Evolutionary conservation across 2,797 vertebrate genomes (phyloP), one percentile per base, ranked within the genome.

Genomic region (Siniperca undulata): DNA sequence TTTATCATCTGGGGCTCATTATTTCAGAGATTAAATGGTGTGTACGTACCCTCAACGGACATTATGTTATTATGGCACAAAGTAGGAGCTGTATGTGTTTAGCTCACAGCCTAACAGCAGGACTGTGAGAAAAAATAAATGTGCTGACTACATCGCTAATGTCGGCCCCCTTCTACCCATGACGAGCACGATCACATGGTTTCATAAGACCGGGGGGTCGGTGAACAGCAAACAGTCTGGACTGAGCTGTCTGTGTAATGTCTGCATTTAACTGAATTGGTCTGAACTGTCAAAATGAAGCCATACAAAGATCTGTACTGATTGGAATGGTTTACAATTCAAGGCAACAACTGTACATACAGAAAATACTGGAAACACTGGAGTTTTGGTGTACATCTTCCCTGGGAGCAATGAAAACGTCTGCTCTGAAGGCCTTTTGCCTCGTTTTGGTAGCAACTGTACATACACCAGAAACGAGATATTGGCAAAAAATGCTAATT

Each of bases 401-500:
- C 87, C 84, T 81, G 82, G 92, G 90, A 87, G 83, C 76, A 91
- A 91, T 81, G 91, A 91, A 93, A 84, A 92, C 89, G 85, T 91
- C 79, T 78, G 69, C 69, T 90, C 61, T 85, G 80, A 86, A 91
- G 82, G 85, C 85, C 53, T 58, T 80, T 84, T 90, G 80, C 61
- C 53, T 77, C 74, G 83, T 93, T 94, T 92, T 92, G 88, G 93
- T 93, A 93, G 88, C 92, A 75, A 78, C 84, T 90, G 88, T 88
- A 82, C 93, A 93, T 79, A 85, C 75, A 84, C 60, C 82, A 85
- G 86, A 91, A 40, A 86, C 52, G 93, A 95, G 92, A 88, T 82
- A 90, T 95, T 97, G 96, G 96, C 97, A 96, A 97, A 93, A 79
- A 96, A 96, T 93, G 91, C 80, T 82, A 90, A 94, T 93, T 94